Evolutionary conservation across 2,888 invertebrate genomes (phyloP).

Genomic region (Rotaria socialis): DNA sequence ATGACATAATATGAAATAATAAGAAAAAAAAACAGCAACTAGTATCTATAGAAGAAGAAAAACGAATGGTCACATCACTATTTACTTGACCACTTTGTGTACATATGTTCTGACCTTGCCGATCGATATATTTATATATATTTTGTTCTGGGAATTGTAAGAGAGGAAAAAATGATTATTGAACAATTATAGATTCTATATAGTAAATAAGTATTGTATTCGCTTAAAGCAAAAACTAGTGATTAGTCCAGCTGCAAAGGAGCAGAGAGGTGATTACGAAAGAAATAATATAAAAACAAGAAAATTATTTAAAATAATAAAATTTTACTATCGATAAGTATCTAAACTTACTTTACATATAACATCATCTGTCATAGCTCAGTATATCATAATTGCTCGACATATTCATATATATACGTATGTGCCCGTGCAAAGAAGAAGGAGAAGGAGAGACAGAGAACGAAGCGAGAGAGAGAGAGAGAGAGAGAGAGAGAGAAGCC

Average conservation of each 20-base stretch:
- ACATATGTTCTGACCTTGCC: background rate
- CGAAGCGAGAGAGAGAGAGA: background rate
- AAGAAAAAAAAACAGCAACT: background rate
- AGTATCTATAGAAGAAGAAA: background rate
- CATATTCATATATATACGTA: background rate
- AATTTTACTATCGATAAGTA: background rate
- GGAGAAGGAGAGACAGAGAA: background rate
- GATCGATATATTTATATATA: background rate
- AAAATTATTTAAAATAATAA: background rate
- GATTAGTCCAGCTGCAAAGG: background rate
- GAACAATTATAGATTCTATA: background rate
- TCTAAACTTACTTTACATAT: background rate
- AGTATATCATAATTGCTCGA: background rate
- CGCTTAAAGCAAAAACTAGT: background rate
- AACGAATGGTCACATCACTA: background rate
- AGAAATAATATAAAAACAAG: background rate
- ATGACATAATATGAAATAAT: background rate
- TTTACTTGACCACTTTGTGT: background rate
- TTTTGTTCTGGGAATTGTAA: background rate
- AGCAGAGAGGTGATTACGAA: background rate
- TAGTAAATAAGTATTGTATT: background rate
- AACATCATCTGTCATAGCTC: background rate
- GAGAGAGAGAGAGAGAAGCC: background rate
- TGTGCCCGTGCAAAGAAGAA: background rate
- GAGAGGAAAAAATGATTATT: background rate